phyloP scores from a whole-genome alignment of 1,140 invertebrate species.

The Calephelis virginiensis region DNA sequence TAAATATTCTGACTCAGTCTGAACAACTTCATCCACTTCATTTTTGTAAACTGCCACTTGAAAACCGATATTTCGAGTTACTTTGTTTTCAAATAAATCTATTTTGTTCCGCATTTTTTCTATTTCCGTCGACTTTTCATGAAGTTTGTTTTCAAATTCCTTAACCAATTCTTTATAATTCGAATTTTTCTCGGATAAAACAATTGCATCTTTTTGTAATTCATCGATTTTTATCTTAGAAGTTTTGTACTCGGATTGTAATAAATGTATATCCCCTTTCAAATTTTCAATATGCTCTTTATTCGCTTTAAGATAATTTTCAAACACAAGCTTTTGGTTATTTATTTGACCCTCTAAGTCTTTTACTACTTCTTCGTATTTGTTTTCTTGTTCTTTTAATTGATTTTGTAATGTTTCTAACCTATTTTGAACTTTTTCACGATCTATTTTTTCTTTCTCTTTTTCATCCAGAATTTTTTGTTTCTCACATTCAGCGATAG shows the following conservation, averaged over 20 bases:
- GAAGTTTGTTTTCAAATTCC: conserved; percentile 39
- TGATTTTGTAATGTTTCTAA: conserved; percentile 44
- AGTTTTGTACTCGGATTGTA: conserved; percentile 49
- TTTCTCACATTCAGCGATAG: conserved; percentile 60
- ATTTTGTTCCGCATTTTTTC: neutral
- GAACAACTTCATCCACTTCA: neutral
- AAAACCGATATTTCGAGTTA: neutral
- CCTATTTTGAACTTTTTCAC: conserved; percentile 43
- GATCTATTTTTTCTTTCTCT: conserved; percentile 52
- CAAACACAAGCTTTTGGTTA: conserved; percentile 60
- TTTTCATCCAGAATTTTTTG: conserved; percentile 61
- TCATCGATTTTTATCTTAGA: conserved; percentile 40
- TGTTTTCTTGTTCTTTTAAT: conserved; percentile 44
- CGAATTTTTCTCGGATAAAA: conserved; percentile 21
- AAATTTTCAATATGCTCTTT: conserved; percentile 49
- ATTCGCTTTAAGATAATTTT: conserved; percentile 52
- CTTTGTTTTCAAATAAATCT: neutral
- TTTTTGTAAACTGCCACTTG: neutral
- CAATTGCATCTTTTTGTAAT: conserved; percentile 33
- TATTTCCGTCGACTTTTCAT: conserved; percentile 1
- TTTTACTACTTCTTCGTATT: conserved; percentile 48
- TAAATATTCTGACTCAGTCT: neutral
- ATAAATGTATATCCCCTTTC: conserved; percentile 45
- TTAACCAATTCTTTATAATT: conserved; percentile 37
- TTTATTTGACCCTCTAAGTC: conserved; percentile 55